These are phyloP conservation scores for Zoanthus sansibaricus DNA, from an alignment of 92 coral and sea anemone species.

Conservation along the genomic window DNA sequence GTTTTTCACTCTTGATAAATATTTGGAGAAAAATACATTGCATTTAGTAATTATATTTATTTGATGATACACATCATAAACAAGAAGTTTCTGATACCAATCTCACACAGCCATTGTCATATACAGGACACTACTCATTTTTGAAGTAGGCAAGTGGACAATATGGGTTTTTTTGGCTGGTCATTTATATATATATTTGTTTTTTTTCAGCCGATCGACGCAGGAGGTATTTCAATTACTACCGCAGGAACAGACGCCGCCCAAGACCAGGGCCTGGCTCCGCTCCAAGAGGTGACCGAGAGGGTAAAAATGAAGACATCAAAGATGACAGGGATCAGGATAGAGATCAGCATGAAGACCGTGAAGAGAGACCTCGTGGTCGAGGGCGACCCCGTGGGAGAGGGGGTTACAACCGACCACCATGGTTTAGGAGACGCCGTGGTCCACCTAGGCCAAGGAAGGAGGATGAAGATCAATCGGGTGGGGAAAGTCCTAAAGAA, in stretches of 20 bases:
- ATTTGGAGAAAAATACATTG: no score
- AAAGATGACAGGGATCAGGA: constrained; percentile 76
- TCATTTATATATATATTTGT: neutral
- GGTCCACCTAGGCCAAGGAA: constrained; percentile 71
- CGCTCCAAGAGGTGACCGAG: constrained; percentile 78
- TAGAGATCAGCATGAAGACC: constrained; percentile 63
- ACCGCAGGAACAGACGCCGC: constrained; percentile 89
- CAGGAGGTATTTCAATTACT: constrained; percentile 71
- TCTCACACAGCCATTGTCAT: no score
- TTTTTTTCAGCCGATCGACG: constrained; percentile 85
- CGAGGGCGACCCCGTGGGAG: constrained; percentile 49
- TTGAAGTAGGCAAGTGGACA: no score
- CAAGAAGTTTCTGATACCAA: no score
- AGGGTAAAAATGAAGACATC: constrained; percentile 69
- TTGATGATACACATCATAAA: no score
- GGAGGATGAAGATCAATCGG: constrained; percentile 69
- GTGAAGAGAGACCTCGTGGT: constrained; percentile 79
- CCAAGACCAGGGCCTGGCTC: constrained; percentile 82
- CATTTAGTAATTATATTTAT: no score
- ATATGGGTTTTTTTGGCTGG: neutral
- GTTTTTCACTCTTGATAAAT: no score
- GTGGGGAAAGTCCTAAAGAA: constrained; percentile 78
- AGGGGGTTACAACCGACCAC: constrained; percentile 75
- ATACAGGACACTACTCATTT: no score
- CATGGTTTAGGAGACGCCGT: constrained; percentile 79